phyloP scores from a whole-genome alignment of 2,888 invertebrate species.

The Tenthredo livida region DNA sequence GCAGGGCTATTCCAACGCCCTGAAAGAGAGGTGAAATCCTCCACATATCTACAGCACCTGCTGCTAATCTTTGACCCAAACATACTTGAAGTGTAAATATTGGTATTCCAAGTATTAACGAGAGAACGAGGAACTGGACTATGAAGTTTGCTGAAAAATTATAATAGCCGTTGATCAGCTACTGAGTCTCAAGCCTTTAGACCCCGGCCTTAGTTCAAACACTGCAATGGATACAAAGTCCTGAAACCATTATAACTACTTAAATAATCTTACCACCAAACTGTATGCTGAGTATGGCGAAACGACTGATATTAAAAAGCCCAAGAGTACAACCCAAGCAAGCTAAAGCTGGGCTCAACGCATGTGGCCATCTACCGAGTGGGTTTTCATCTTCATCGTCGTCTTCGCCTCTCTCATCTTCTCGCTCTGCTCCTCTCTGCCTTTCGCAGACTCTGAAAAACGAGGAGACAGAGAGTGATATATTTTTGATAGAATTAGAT shows the following conservation, averaged over 20 bases:
- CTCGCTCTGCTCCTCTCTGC: constrained; percentile 74
- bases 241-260: constrained; percentile 15
- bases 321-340: constrained; percentile 92
- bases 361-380: constrained; percentile 84
- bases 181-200: neutral
- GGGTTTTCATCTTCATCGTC: constrained; percentile 79
- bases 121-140: constrained; percentile 92
- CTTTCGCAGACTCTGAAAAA: constrained; percentile 80
- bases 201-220: neutral
- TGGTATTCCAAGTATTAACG: constrained; percentile 90
- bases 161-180: constrained; percentile 50
- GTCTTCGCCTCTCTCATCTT: constrained; percentile 75
- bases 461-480: neutral
- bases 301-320: constrained; percentile 92
- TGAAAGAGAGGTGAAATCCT: constrained; percentile 94
- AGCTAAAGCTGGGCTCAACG: constrained; percentile 89
- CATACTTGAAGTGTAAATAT: constrained; percentile 91
- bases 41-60: constrained; percentile 96
- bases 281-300: constrained; percentile 91
- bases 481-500: neutral
- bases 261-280: constrained; percentile 85
- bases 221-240: neutral
- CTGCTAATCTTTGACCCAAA: constrained; percentile 90
- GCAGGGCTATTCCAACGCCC: constrained; percentile 91
- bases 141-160: constrained; percentile 88